Evolutionary conservation across 1,140 invertebrate genomes (phyloP), one percentile per base, ranked within the genome.

Genomic region (Leptoteleia sp.): DNA sequence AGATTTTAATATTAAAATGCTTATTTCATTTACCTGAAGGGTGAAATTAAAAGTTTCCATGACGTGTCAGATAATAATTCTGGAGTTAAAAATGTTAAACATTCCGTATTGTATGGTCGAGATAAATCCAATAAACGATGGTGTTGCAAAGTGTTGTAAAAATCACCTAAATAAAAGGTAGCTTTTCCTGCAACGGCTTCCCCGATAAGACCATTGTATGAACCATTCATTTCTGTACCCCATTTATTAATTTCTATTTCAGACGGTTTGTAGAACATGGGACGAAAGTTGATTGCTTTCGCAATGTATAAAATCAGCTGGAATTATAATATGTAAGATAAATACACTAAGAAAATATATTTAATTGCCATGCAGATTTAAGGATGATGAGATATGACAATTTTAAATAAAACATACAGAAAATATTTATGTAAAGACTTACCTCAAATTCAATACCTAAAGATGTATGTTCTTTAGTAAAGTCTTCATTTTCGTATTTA

Each of bases 21-120:
- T 7, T 4, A 38, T 38, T 0, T 22, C 7, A 29, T 8, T 37
- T 29, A 55, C 93, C 91, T 93, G 71, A 96, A 96, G 0, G 95
- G 95, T 50, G 94, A 83, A 75, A 96, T 93, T 4, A 96, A 88
- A 3, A 95, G 94, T 85, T 94, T 93, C 94, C 95, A 96, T 3
- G 94, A 94, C 82, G 95, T 94, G 87, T 95, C 93, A 12, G 92
- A 92, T 16, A 93, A 85, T 16, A 94, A 92, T 89, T 95, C 94
- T 0, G 95, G 94, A 4, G 95, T 96, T 1, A 96, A 82, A 81
- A 96, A 96, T 0, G 95, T 96, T 42, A 95, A 90, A 81, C 95
- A 96, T 82, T 96, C 93, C 0, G 93, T 92, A 45, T 92, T 94
- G 50, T 96, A 95, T 0, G 95, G 94, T 35, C 92, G 90, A n/a